Percentiles rank a stretch among this genome's conserved stretches.
These are phyloP conservation scores for Sinocyclocheilus anshuiensis DNA, from an alignment of 2,113 vertebrate species.

Conservation along the genomic window DNA sequence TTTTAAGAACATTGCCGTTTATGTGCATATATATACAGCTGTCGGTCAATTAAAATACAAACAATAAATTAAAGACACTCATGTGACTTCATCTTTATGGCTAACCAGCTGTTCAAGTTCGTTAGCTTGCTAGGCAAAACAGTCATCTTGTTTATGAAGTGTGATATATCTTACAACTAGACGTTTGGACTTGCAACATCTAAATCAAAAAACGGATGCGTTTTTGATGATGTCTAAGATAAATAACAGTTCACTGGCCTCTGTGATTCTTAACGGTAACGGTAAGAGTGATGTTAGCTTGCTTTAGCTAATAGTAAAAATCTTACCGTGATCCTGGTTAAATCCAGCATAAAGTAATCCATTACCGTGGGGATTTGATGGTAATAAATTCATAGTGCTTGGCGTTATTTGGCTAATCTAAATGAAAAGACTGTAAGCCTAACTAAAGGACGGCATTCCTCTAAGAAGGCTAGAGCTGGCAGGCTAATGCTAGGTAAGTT, in stretches of 20 bases:
- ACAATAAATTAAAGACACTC: background rate
- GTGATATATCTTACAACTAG: background rate
- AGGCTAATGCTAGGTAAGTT: conserved; percentile 1
- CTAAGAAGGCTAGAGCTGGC: background rate
- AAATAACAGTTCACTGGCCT: background rate
- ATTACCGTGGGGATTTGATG: conserved; percentile 93
- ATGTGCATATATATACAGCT: background rate
- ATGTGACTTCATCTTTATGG: conserved; percentile 8
- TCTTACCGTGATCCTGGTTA: conserved; percentile 96
- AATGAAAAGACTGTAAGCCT: conserved; percentile 28
- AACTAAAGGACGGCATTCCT: conserved; percentile 48
- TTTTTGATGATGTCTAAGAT: background rate
- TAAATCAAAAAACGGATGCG: background rate
- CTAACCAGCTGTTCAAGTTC: conserved; percentile 9
- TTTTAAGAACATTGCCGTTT: background rate
- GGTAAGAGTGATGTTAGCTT: conserved; percentile 25
- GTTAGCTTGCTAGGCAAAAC: background rate
- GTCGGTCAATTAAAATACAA: no score
- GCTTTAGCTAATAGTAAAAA: conserved; percentile 33
- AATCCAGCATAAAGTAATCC: conserved; percentile 95
- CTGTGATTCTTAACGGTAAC: background rate
- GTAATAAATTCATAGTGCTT: conserved; percentile 86
- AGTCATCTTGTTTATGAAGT: background rate
- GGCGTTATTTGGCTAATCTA: background rate
- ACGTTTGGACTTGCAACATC: background rate